Evolutionary conservation across 1,140 invertebrate genomes (phyloP).

Genomic region (Euwallacea similis): DNA sequence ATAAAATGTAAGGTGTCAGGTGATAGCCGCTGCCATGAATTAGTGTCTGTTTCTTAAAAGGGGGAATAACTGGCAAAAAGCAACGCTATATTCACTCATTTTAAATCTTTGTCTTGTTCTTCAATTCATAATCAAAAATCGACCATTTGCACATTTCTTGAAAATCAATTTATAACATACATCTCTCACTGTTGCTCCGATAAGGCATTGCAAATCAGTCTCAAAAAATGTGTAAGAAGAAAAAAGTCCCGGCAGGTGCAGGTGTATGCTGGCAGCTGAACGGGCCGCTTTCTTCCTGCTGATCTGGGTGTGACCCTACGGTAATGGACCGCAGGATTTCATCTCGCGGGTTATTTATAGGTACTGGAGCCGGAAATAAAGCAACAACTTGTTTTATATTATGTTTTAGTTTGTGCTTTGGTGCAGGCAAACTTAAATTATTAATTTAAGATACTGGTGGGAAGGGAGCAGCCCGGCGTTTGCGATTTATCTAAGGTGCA

Average conservation of each 20-base stretch:
- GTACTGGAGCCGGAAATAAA: constrained; percentile 29
- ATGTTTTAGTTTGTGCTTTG: too few species aligned
- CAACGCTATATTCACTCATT: too few species aligned
- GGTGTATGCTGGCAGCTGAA: constrained; percentile 38
- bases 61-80: too few species aligned
- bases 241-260: constrained; percentile 36
- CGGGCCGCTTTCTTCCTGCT: constrained; percentile 31
- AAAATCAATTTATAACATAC: constrained; percentile 5
- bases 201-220: constrained; percentile 4
- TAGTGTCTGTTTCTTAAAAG: too few species aligned
- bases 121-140: not conserved
- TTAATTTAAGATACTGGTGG: too few species aligned
- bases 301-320: constrained; percentile 37
- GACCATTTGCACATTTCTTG: not conserved
- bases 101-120: too few species aligned
- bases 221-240: constrained; percentile 4
- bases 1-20: too few species aligned
- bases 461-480: too few species aligned
- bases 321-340: constrained; percentile 38
- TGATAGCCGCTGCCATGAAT: too few species aligned
- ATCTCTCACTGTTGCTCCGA: constrained; percentile 7
- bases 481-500: too few species aligned
- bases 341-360: constrained; percentile 38
- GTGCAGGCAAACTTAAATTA: too few species aligned
- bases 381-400: not conserved